phyloP scores from a whole-genome alignment of 2,797 vertebrate genomes.

The Malurus splendens region DNA sequence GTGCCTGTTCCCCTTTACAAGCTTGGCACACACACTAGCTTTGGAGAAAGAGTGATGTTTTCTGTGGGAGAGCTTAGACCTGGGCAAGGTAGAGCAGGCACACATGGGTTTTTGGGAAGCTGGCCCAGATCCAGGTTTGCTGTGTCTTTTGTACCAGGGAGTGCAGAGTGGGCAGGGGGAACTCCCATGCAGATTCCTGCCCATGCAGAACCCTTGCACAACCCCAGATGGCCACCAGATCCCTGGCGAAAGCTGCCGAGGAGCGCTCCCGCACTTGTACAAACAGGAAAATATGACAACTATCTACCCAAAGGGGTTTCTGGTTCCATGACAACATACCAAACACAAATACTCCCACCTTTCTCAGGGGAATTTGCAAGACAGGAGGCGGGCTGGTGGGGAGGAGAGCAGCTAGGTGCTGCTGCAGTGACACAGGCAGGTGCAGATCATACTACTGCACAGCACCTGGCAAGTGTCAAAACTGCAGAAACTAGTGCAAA shows the following conservation, averaged over 20 bases:
- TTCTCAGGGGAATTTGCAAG: not conserved
- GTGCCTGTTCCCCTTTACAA: rapidly evolving
- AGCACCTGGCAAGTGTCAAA: constrained; percentile 5
- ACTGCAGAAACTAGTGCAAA: not conserved
- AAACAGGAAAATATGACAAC: not conserved
- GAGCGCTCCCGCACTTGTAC: not conserved
- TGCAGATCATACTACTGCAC: not conserved
- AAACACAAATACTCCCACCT: not conserved
- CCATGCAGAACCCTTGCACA: not conserved
- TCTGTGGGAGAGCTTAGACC: rapidly evolving
- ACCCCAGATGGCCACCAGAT: not conserved
- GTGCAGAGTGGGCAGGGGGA: not conserved
- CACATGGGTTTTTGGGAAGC: not conserved
- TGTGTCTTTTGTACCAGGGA: not conserved
- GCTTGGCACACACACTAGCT: rapidly evolving
- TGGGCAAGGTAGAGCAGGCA: not conserved
- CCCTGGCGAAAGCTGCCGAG: not conserved
- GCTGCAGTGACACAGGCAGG: not conserved
- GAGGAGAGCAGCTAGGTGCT: not conserved
- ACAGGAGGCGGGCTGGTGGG: not conserved
- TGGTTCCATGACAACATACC: constrained; percentile 24
- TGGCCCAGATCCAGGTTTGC: not conserved
- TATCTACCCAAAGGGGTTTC: not conserved
- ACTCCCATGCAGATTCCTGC: not conserved
- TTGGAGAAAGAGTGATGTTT: rapidly evolving